Base-by-base conservation (phyloP, 2,888 invertebrate genomes). In the Frankliniella fusca region DNA sequence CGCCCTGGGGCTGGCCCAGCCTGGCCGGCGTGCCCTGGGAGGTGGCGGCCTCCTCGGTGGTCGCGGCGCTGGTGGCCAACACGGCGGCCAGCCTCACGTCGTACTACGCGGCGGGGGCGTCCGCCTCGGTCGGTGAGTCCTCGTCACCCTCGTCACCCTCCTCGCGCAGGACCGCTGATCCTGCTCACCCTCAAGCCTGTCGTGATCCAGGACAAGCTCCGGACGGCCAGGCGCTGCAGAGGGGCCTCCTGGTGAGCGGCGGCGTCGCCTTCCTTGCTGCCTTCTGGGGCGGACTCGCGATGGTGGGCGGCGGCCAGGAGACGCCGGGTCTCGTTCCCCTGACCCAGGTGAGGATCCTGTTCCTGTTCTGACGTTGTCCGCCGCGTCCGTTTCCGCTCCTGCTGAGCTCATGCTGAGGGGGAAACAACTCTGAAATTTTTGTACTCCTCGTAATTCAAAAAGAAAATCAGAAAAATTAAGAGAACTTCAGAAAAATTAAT, bases 291-390 rank as follows among this genome's bases (percentile, higher is more conserved):
- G 70, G 10, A 27, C 70, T 27, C 70, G 23, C 70, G 70, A 23
- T 76, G 7, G 70, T 76, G 23, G 70, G 70, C 70, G 70, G 70
- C 70, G 70, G 70, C 70, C 70, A 76, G 70, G 70, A 76, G 70
- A 27, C 70, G 70, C 23, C 70, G 23, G 70, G 70, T 27, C 27
- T 76, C 27, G 27, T 76, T 27, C 70, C 70, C 9, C 70, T 76
- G 23, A 76, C 70, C 15, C 54, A 54, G 54, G 54, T 54, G 1
- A 54, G 54, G 5, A 54, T 15, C 18, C 15, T 50, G 50, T n/a
- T n/a, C n/a, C n/a, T n/a, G n/a, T n/a, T n/a, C n/a, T n/a, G n/a
- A n/a, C n/a, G n/a, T n/a, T n/a, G n/a, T n/a, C 38, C 38, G 38
- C 38, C 38, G 38, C 38, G 38, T 38, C 38, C 38, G 38, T 2